Percentiles rank a stretch among this genome's conserved stretches.
phyloP scores from a whole-genome alignment of 1,140 invertebrate genomes.

The Musca vetustissima region DNA sequence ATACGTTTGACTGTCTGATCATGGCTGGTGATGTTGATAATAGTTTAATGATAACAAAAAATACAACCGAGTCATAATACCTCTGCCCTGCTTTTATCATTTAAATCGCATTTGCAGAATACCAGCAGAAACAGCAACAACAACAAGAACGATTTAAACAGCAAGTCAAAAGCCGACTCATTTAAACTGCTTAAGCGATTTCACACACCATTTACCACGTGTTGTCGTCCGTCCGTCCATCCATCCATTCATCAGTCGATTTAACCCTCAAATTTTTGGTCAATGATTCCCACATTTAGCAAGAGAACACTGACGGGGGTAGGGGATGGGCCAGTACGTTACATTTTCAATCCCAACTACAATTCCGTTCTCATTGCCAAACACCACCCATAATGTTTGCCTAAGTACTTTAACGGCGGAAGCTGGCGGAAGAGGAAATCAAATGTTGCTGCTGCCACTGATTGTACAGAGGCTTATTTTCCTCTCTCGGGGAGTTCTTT shows the following conservation, averaged over 20 bases:
- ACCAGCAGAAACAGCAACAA: too few relatives aligned
- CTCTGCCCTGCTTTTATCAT: constrained; percentile 11
- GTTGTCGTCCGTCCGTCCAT: constrained; percentile 1
- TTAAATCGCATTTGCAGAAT: constrained; percentile 15
- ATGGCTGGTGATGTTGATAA: constrained; percentile 22
- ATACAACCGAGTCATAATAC: not conserved
- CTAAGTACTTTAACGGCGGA: not conserved
- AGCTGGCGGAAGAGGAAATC: constrained; percentile 17
- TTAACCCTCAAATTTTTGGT: not conserved
- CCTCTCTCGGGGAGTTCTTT: not conserved
- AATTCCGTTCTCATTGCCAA: too few relatives aligned
- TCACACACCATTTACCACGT: constrained; percentile 54
- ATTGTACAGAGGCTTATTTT: constrained; percentile 9
- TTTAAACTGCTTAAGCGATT: constrained; percentile 45
- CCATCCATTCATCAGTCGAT: not conserved
- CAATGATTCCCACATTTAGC: too few relatives aligned
- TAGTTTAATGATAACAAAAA: constrained; percentile 32
- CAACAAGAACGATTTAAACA: not conserved
- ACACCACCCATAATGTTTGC: too few relatives aligned
- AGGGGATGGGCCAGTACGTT: too few relatives aligned
- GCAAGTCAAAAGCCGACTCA: too few relatives aligned
- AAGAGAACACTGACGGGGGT: too few relatives aligned
- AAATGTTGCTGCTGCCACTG: constrained; percentile 22
- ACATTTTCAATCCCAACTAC: too few relatives aligned
- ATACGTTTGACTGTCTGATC: too few relatives aligned